Evolutionary conservation across 2,888 invertebrate genomes (phyloP), one percentile per base, ranked within the genome.

Genomic region (Pachycephus smyrnensis): DNA sequence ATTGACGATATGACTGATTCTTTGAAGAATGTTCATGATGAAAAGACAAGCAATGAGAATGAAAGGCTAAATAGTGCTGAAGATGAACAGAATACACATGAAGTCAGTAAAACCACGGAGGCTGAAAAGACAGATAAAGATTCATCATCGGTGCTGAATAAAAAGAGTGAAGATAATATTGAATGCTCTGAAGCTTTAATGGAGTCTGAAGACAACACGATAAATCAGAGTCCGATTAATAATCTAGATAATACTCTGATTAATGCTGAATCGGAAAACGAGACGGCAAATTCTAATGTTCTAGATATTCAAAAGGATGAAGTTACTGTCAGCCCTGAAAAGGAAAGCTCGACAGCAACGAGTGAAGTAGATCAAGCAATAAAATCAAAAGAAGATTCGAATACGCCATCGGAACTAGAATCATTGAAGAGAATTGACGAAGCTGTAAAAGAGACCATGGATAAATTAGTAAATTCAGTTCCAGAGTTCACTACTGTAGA

Each of bases 61-160:
- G 9, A 55, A 23, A 55, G 23, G 55, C 23, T 55, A 9, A 55
- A 15, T 40, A 15, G 6, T 40, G 15, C 0, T 55, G 55, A 55
- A 55, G 55, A 55, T 55, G 55, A 55, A 55, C 55, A 0, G 2
- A 55, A 23, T 55, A 9, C 23, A 9, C 23, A 55, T 55, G 55
- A 55, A 55, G 23, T 55, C 23, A 2, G 55, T 55, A 55, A 9
- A 55, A 55, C 55, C 23, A 9, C 23, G 23, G 55, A 23, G 55
- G 9, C 23, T 55, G 55, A 55, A 55, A 23, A 23, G 55, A 6
- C 23, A 23, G 9, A 31, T 82, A 76, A n/a, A 79, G 80, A 77
- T 81, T 79, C 11, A 37, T 79, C 12, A 80, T 77, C 36, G 80
- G 80, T 68, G 73, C 73, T 33, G 77, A 80, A 4, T 12, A 79